Base-by-base conservation (phyloP, 2,797 vertebrate genomes). In the Mycteria americana region DNA sequence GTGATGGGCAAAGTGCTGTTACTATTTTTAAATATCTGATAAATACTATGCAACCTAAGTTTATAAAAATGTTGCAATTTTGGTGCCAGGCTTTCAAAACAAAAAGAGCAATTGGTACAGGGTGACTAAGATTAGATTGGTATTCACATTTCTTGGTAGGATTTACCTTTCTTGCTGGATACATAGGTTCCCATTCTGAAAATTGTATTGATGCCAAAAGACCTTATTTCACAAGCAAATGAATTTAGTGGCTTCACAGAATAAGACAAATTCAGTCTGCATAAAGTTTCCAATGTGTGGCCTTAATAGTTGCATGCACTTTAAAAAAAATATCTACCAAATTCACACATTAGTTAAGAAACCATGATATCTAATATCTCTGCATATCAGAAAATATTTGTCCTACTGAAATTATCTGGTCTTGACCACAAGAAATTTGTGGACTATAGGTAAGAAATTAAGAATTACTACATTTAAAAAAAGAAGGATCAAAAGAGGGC, bases 311-410 rank as follows among this genome's bases (percentile, higher is more conserved):
- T 37, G n/a, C 5, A 72, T 10, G 7, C 10, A 37, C 27, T 64
- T 59, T 11, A 24, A 19, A 67, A 67, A 33, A 65, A 31, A 7
- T n/a, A 7, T 3, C 5, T 12, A 45, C 13, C 10, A 43, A 24
- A 64, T 72, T 53, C 31, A 69, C 11, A 54, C 5, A 33, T 59
- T 24, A 22, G 13, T 51, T 70, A n/a, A 82, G 56, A 68, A 13
- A 8, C 0, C 1, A 5, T 2, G 2, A 4, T n/a, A 25, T 18
- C 16, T 85, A 41, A 9, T 50, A 31, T 11, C 21, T 73, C 22
- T 63, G 8, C 19, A 15, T 24, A 19, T 24, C 7, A 7, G 14
- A 48, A 88, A 80, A 83, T 56, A 51, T 10, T 56, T 14, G 2
- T 31, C 39, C 24, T 59, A 4, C 13, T 43, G 45, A 68, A 60